Base-by-base conservation (phyloP, 2,888 invertebrate species). In the Sthenelais limicola region DNA sequence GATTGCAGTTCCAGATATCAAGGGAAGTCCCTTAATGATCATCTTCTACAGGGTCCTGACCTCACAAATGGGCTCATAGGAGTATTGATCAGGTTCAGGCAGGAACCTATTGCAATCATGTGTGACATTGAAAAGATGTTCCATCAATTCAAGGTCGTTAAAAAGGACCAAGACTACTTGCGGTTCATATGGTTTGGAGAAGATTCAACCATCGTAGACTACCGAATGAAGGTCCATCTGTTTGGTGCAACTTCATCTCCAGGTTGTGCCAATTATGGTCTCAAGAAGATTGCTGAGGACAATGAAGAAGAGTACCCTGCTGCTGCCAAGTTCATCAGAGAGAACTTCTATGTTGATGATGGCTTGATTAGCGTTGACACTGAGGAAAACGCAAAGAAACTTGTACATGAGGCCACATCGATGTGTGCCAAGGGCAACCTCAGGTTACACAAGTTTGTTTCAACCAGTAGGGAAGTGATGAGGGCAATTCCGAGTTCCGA, bases 341-440 rank as follows among this genome's bases (percentile, higher is more conserved):
- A 71, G 3, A 32, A 67, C 66, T 71, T 71, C 28, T 71, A 71
- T 69, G 62, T 71, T 18, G 71, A 71, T 35, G 71, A 71, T 71
- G 3, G 32, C 21, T 56, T 56, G 18, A 69, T 62, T 18, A 5
- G 35, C 7, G 18, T 69, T 18, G 67, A 71, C 9, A 21, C 7
- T n/a, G 66, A 24, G 4, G 9, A 12, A 3, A 12, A 24, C 3
- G 68, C 71, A 5, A 28, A 26, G 3, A 33, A 32, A 24, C 24
- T 69, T 18, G 47, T 38, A 26, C 33, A 4, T n/a, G 43, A 69
- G 2, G 24, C 38, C 18, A 35, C 28, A 9, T 7, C 21, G 7
- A 21, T 68, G 21, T 68, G 30, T 21, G 30, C 12, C 12, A 35
- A 28, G 24, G 43, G 68, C 32, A 52, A 48, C 38, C 43, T 71